Base-by-base conservation (phyloP, 2,797 vertebrate genomes). In the Manis crassicaudata region DNA sequence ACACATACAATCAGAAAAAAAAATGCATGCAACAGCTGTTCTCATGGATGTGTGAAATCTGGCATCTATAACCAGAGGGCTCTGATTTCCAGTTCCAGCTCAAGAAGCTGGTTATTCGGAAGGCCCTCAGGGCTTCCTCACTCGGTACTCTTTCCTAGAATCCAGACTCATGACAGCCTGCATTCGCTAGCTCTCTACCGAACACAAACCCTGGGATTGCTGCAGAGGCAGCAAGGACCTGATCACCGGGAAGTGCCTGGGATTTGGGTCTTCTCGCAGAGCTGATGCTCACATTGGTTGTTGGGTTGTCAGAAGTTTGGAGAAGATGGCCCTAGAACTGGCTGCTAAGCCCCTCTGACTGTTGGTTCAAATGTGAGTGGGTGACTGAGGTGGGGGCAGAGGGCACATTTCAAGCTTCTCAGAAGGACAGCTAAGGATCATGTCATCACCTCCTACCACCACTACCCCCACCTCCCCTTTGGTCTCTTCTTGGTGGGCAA, bases 401-500 rank as follows among this genome's bases (percentile, higher is more conserved):
- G 43, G 50, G n/a, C 37, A 80, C 6, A 43, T 68, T 77, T 2
- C 20, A 96, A 58, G 32, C 63, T 92, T 93, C 52, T 95, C n/a
- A 92, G 40, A n/a, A 85, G 35, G 60, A 77, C 54, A 76, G 54
- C 35, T 87, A 68, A 97, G 77, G 18, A 54, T 40, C 43, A 10
- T 63, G 12, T 83, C 58, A 82, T 83, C 43, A 85, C 13, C 16
- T 54, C 50, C 58, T 58, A 77, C 32, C 4, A 81, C 16, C 7
- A 46, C 17, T 58, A 20, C 54, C 12, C 27, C 29, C 18, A 8
- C 29, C 27, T 81, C 29, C 52, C 67, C 60, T 88, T 87, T 95
- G 43, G 92, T 87, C 13, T 95, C 88, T 87, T 56, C 40, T 96
- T 94, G 40, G n/a, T 83, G 17, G 70, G 18, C 70, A 93, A 62